These are phyloP conservation scores for Cydia strobilella DNA, from an alignment of 1,140 invertebrate species.

Conservation along the genomic window DNA sequence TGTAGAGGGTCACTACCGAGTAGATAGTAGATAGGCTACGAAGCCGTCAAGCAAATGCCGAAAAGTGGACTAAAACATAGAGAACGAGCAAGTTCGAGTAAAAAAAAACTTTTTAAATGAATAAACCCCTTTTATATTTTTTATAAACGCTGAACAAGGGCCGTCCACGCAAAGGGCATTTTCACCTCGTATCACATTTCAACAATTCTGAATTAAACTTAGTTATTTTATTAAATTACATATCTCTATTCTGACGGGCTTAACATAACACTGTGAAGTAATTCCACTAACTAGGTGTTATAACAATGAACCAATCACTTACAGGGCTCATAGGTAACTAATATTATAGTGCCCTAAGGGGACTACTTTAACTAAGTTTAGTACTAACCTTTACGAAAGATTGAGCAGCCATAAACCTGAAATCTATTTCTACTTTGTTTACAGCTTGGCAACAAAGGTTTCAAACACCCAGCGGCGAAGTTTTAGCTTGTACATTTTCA, in stretches of 20 bases:
- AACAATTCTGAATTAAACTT: neutral
- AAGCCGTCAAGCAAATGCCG: no score
- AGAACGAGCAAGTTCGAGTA: neutral
- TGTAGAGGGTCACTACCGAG: no score
- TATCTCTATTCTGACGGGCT: neutral
- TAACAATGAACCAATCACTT: slow-evolving; percentile 17
- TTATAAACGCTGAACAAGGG: neutral
- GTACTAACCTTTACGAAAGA: slow-evolving; percentile 15
- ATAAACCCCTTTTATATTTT: neutral
- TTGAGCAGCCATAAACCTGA: neutral
- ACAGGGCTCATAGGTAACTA: neutral
- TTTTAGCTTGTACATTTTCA: neutral
- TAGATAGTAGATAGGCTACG: no score
- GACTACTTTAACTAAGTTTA: neutral
- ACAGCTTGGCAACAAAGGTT: slow-evolving; percentile 12
- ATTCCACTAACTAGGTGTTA: slow-evolving; percentile 10
- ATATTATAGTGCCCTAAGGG: slow-evolving; percentile 6
- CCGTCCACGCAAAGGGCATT: neutral
- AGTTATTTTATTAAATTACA: neutral
- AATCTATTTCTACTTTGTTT: slow-evolving; percentile 22
- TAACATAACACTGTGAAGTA: slow-evolving; percentile 18
- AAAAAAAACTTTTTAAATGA: neutral
- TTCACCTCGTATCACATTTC: neutral
- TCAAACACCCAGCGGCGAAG: neutral
- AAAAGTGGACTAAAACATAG: neutral